Evolutionary conservation across 2,888 invertebrate species (phyloP).

Genomic region (Torymus aiolomorphi): DNA sequence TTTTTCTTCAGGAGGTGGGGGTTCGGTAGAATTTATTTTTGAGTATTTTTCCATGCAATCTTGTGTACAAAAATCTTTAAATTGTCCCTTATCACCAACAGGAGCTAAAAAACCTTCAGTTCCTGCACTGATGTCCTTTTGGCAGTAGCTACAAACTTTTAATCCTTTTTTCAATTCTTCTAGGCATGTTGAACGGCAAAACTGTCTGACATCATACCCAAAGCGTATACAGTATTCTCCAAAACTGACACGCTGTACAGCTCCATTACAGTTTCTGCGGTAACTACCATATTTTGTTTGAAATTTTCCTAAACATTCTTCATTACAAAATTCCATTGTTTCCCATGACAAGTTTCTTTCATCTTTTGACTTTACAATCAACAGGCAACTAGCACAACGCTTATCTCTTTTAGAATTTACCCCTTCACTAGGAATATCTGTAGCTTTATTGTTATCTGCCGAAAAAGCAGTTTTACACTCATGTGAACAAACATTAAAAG

Average conservation of each 20-base stretch:
- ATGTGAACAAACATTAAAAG: constrained; percentile 71
- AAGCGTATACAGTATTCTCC: constrained; percentile 96
- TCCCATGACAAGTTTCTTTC: constrained; percentile 90
- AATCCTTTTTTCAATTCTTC: constrained; percentile 92
- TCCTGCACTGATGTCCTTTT: constrained; percentile 88
- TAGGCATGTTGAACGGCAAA: constrained; percentile 91
- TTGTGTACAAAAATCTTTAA: constrained; percentile 86
- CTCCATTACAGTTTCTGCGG: constrained; percentile 88
- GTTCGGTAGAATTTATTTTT: constrained; percentile 81
- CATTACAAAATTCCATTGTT: constrained; percentile 95
- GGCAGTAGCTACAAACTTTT: constrained; percentile 95
- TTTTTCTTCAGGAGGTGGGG: constrained; percentile 79
- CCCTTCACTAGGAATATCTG: constrained; percentile 72
- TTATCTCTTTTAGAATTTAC: constrained; percentile 73
- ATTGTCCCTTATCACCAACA: constrained; percentile 91
- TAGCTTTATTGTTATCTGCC: constrained; percentile 68
- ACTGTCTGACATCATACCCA: constrained; percentile 93
- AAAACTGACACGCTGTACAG: constrained; percentile 86
- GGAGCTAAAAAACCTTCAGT: constrained; percentile 90
- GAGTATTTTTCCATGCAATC: constrained; percentile 87
- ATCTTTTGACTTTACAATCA: constrained; percentile 77
- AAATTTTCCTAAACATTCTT: constrained; percentile 85
- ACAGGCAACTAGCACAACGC: constrained; percentile 72
- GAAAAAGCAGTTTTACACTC: constrained; percentile 69
- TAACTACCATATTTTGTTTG: constrained; percentile 75